Percentiles rank a stretch among this genome's conserved stretches.
These are phyloP conservation scores for Varanus komodoensis DNA, from an alignment of 2,113 vertebrate species.

Conservation along the genomic window DNA sequence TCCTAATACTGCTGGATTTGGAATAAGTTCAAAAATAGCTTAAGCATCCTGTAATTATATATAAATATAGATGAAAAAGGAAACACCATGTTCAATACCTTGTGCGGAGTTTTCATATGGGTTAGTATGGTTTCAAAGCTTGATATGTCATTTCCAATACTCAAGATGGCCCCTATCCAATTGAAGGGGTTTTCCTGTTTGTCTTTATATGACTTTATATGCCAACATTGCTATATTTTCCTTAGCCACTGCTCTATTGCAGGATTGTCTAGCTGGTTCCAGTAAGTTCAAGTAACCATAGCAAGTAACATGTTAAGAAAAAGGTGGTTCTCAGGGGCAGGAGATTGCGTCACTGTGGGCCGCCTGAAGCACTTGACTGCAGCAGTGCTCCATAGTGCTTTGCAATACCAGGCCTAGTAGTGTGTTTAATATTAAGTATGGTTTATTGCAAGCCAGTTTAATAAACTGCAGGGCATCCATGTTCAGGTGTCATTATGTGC, in stretches of 20 bases:
- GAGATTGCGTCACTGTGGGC: background rate
- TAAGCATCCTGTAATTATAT: background rate
- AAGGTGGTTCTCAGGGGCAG: background rate
- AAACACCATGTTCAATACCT: background rate
- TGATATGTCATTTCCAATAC: background rate
- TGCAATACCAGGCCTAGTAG: background rate
- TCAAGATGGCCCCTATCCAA: background rate
- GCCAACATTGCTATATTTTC: background rate
- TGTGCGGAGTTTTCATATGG: background rate
- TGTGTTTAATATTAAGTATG: background rate
- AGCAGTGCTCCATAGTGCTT: background rate
- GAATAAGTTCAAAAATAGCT: background rate
- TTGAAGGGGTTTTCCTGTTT: background rate
- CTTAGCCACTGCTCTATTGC: background rate
- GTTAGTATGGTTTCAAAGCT: background rate
- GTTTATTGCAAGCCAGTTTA: background rate
- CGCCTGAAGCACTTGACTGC: background rate
- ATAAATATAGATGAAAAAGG: background rate
- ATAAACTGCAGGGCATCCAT: background rate
- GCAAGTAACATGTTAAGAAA: background rate
- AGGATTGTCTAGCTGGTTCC: background rate
- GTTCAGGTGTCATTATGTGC: no score
- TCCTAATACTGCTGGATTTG: background rate
- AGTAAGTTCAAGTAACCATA: background rate
- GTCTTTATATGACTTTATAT: background rate